Conservation (phyloP, 2,797 vertebrate genomes). For the Sparidentex hasta region DNA sequence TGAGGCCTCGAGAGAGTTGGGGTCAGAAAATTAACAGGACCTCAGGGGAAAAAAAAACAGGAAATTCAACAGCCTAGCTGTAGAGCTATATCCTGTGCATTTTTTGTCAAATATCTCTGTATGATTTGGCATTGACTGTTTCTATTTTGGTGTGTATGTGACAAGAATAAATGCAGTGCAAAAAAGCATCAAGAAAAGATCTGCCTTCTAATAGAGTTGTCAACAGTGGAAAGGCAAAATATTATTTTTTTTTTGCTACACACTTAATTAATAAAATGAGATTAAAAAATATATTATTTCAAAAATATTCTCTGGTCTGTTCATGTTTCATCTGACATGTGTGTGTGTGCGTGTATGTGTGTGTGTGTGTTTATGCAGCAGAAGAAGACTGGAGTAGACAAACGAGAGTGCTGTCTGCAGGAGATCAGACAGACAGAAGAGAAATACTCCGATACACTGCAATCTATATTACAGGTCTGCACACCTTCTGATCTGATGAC, state of each 20-base stretch:
- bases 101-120: constrained; percentile 1
- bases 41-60: background rate
- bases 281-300: background rate
- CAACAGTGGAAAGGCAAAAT: no score
- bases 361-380: constrained; percentile 65
- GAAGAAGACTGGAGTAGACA: constrained; percentile 88
- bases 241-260: background rate
- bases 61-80: background rate
- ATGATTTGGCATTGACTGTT: background rate
- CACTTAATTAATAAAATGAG: background rate
- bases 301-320: background rate
- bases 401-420: constrained; percentile 91
- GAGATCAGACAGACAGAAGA: constrained; percentile 93
- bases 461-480: constrained; percentile 88
- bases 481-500: background rate
- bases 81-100: background rate
- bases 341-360: background rate
- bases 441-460: constrained; percentile 91
- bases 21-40: constrained; percentile 2
- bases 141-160: background rate
- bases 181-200: background rate
- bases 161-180: background rate
- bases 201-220: no score
- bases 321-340: background rate
- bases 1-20: constrained; percentile 11